A percentile compares a stretch with the other conserved stretches of the same genome.
Conservation (phyloP, 2,888 invertebrate species). For the Alentia gelatinosa region DNA sequence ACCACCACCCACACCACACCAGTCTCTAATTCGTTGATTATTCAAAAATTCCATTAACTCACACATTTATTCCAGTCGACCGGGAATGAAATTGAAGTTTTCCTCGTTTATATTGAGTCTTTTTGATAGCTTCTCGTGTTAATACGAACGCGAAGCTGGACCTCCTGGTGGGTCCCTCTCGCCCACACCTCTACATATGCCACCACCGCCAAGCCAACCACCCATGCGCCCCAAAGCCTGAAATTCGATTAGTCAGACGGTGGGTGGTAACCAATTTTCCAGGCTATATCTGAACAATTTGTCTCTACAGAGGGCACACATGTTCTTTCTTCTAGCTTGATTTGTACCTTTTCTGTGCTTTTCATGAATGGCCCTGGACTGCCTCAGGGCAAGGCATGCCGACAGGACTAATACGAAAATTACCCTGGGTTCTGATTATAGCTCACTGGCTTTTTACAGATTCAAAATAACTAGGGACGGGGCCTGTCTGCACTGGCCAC, state of each 20-base stretch:
- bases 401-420: constrained; percentile 3
- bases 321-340: constrained; percentile 22
- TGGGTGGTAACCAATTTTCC: constrained; percentile 12
- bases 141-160: not conserved
- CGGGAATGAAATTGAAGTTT: constrained; percentile 4
- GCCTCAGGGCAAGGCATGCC: not conserved
- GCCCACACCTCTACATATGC: not conserved
- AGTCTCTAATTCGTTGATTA: no score
- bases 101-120: not conserved
- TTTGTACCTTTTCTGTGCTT: constrained; percentile 21
- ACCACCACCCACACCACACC: no score
- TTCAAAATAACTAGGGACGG: not conserved
- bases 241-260: constrained; percentile 17
- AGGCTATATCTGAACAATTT: constrained; percentile 14
- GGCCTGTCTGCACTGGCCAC: not conserved
- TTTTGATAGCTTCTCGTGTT: not conserved
- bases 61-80: not conserved
- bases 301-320: not conserved
- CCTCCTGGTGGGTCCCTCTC: not conserved
- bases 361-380: not conserved
- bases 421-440: not conserved
- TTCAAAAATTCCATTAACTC: no score
- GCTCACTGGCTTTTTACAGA: not conserved
- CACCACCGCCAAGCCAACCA: not conserved
- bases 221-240: not conserved